Base-by-base conservation (phyloP, 2,797 vertebrate species). In the Sparidentex hasta region DNA sequence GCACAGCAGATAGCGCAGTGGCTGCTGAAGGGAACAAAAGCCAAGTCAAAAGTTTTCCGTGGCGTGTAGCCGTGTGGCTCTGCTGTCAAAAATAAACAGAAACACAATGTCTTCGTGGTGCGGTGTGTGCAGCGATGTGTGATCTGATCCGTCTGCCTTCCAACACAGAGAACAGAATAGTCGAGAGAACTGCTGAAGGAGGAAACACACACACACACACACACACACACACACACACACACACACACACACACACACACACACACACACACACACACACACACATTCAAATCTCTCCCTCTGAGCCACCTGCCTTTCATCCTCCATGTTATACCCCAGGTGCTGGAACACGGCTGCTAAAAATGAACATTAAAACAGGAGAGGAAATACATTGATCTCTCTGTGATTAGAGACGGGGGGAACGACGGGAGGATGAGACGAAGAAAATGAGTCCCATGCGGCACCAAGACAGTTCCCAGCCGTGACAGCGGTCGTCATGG, bases 401-500 rank as follows among this genome's bases (percentile, higher is more conserved):
- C 47, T 5, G 80, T 66, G 75, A 77, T 88, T 70, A n/a, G 48
- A 78, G 72, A 57, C 46, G 1, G 48, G 25, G 73, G 64, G 59
- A 71, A 69, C n/a, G 59, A 47, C n/a, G n/a, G 48, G 57, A 79
- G 47, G 82, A 83, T 50, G 79, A 76, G 63, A 66, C 76, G 72
- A 78, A 54, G 67, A 65, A 83, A 89, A 85, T 76, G 83, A 88
- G 78, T 86, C 89, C 86, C 80, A 72, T 55, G 82, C 4, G 81
- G 87, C 54, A 3, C 29, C 82, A 62, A 81, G 81, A 80, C 70
- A 44, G 72, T 81, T 87, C 88, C 86, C 86, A 82, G 87, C 63
- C 59, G 12, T 85, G 90, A 69, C 85, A 83, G 86, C 66, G 27
- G 92, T 92, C 78, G 84, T 71, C 91, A 88, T 84, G 89, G 88